A percentile compares a stretch with the other conserved stretches of the same genome.
phyloP scores from a whole-genome alignment of 2,888 invertebrate species.

The Cantharis lateralis region DNA sequence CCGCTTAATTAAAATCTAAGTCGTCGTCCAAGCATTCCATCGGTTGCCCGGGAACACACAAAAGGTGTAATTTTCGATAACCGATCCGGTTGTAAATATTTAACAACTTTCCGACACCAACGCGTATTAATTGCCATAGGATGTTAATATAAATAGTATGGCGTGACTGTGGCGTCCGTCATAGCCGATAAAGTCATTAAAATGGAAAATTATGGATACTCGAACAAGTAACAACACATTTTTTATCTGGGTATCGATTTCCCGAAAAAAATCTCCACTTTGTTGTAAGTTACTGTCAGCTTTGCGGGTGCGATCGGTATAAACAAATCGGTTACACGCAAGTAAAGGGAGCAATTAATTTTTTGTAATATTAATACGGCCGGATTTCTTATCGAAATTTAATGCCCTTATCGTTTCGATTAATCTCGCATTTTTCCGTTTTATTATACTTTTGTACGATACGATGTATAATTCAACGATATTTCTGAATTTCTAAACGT shows the following conservation, averaged over 20 bases:
- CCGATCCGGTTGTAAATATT: background rate
- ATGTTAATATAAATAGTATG: slow-evolving; percentile 17
- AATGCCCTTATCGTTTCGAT: background rate
- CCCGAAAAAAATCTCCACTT: background rate
- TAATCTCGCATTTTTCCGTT: background rate
- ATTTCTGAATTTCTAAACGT: background rate
- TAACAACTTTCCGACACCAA: background rate
- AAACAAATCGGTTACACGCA: background rate
- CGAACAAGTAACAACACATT: background rate
- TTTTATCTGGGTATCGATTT: background rate
- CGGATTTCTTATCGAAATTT: background rate
- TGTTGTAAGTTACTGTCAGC: background rate
- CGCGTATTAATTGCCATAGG: slow-evolving; percentile 9
- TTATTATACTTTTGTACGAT: background rate
- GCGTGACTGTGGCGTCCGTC: slow-evolving; percentile 18
- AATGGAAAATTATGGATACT: slow-evolving; percentile 12
- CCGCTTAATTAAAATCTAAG: background rate
- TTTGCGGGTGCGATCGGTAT: background rate
- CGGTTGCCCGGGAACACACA: too few species aligned
- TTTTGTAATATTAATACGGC: background rate
- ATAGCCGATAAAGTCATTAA: slow-evolving; percentile 15
- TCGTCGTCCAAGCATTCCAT: too few species aligned
- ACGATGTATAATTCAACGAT: background rate
- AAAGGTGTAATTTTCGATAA: background rate
- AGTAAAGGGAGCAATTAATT: background rate